A percentile compares a stretch with the other conserved stretches of the same genome.
Conservation (phyloP, 2,113 vertebrate species). For the Orthonyx spaldingii region DNA sequence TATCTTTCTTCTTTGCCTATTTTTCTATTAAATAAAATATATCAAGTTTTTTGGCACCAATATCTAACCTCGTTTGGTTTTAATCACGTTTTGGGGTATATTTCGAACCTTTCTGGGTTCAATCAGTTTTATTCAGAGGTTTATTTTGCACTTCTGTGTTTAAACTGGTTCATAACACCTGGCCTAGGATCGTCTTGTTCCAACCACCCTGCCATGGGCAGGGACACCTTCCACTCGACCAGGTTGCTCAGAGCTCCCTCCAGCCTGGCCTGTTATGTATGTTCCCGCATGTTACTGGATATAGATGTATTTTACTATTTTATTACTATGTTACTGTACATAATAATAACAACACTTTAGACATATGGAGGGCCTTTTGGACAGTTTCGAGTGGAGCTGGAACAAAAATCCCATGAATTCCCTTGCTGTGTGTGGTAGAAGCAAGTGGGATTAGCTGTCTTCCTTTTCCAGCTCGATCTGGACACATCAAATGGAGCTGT, state of each 20-base stretch:
- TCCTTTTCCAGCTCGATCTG: neutral
- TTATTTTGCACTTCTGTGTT: neutral
- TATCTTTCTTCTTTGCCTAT: neutral
- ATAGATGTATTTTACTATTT: neutral
- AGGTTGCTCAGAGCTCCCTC: neutral
- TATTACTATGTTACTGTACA: neutral
- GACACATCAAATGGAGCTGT: neutral
- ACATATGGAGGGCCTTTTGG: neutral
- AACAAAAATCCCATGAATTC: neutral
- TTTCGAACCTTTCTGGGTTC: neutral
- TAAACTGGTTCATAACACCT: neutral
- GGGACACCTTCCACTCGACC: neutral
- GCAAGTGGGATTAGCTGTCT: neutral
- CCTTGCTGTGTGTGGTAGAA: neutral
- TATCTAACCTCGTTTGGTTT: neutral
- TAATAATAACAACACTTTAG: neutral
- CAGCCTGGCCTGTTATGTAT: neutral
- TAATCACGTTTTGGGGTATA: neutral
- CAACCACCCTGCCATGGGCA: neutral
- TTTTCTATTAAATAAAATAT: neutral
- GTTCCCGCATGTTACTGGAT: neutral
- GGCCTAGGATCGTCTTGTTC: neutral
- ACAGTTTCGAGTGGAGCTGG: neutral
- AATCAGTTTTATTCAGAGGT: neutral
- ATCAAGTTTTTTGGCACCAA: neutral